Evolutionary conservation across 2,888 invertebrate genomes (phyloP).

Genomic region (Eupithecia vulgata): DNA sequence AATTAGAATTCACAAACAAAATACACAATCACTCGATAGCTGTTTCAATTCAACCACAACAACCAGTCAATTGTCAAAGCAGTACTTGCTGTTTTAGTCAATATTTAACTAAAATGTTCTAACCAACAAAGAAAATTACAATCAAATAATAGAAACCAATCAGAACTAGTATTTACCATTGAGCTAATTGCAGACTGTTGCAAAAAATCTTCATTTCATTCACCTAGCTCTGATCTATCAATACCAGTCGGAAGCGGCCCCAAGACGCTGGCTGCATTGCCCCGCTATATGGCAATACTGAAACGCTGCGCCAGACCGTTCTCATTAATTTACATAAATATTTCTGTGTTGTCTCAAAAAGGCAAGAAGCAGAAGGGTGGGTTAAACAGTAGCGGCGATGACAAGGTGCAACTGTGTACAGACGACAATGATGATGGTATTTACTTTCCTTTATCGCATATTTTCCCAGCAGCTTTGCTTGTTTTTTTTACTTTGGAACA

Average conservation of each 20-base stretch:
- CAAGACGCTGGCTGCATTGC: no score
- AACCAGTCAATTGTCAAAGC: background rate
- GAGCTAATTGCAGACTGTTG: no score
- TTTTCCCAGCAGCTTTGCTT: conserved; percentile 2
- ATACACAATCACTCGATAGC: background rate
- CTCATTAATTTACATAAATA: background rate
- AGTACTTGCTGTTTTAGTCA: background rate
- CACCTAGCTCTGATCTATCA: no score
- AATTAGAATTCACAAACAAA: background rate
- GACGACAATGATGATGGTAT: conserved; percentile 67
- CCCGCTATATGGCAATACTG: no score
- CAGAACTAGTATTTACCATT: no score
- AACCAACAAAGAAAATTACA: no score
- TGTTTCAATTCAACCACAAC: background rate
- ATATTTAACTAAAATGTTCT: background rate
- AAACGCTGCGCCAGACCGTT: background rate
- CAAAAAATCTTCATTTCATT: no score
- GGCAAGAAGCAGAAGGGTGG: conserved; percentile 79
- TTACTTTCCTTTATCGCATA: conserved; percentile 48
- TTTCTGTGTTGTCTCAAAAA: conserved; percentile 73
- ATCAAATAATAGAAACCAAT: no score
- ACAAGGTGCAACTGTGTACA: conserved; percentile 59
- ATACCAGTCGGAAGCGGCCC: no score
- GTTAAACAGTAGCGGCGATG: conserved; percentile 67
- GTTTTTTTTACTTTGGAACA: background rate